A percentile compares a stretch with the other conserved stretches of the same genome.
phyloP scores from a whole-genome alignment of 2,797 vertebrate genomes.

The Mycteria americana region DNA sequence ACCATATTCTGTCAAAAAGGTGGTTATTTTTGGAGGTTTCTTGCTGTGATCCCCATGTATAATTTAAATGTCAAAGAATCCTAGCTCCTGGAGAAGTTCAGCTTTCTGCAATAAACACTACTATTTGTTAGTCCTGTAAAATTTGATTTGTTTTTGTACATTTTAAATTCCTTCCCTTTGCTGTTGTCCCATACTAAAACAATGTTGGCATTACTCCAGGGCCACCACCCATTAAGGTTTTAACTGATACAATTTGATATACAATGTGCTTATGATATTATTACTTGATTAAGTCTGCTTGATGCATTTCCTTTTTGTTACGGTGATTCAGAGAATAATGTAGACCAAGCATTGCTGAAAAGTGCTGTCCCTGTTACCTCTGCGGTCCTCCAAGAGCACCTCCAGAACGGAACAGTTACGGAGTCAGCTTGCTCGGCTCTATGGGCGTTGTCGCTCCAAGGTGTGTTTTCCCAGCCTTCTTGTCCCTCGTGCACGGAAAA shows the following conservation, averaged over 20 bases:
- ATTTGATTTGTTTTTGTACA: background rate
- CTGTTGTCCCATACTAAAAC: background rate
- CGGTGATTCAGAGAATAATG: slow-evolving; percentile 4
- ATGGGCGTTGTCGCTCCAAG: slow-evolving; percentile 73
- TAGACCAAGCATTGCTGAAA: slow-evolving; percentile 24
- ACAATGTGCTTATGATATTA: background rate
- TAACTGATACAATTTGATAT: background rate
- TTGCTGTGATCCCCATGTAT: background rate
- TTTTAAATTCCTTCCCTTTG: background rate
- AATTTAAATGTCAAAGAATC: background rate
- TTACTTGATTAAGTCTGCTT: background rate
- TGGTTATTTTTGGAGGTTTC: background rate
- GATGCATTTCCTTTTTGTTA: background rate
- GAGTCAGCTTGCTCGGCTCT: slow-evolving; percentile 68
- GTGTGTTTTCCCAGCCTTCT: slow-evolving; percentile 36
- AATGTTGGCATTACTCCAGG: background rate
- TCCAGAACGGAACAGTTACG: background rate
- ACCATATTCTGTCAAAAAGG: background rate
- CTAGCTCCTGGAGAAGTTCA: background rate
- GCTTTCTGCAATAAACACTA: background rate
- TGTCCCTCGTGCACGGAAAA: background rate
- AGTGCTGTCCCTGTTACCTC: background rate
- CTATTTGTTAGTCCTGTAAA: background rate
- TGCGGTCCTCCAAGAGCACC: slow-evolving; percentile 32
- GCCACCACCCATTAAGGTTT: background rate